phyloP scores from a whole-genome alignment of 2,797 vertebrate genomes.

The Remorina albescens region DNA sequence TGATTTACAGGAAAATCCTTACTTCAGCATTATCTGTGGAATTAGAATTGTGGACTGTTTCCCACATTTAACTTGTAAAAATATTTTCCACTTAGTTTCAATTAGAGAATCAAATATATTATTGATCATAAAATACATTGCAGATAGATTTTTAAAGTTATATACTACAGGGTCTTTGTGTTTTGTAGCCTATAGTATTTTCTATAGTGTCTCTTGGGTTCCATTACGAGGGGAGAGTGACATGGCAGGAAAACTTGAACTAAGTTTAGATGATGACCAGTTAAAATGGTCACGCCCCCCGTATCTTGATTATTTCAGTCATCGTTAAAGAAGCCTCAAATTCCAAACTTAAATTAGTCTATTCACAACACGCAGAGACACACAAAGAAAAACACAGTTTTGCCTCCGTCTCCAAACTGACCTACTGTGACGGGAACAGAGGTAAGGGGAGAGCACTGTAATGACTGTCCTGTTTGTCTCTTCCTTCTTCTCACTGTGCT shows the following conservation, averaged over 20 bases:
- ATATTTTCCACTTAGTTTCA: background rate
- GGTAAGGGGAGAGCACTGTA: background rate
- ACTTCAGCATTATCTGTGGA: background rate
- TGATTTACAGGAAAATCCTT: no score
- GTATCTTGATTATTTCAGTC: background rate
- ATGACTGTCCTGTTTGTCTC: background rate
- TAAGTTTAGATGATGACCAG: slow-evolving; percentile 15
- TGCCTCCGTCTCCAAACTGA: background rate
- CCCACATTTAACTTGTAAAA: background rate
- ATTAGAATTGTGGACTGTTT: background rate
- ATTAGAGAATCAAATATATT: background rate
- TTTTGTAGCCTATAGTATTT: background rate
- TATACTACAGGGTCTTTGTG: background rate
- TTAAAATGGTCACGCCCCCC: background rate
- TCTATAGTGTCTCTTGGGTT: slow-evolving; percentile 8
- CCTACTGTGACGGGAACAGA: no score
- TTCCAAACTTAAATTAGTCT: background rate
- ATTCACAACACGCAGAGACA: background rate
- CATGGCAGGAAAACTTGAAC: slow-evolving; percentile 5
- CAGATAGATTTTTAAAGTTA: background rate
- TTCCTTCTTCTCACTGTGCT: background rate
- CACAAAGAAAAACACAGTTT: background rate
- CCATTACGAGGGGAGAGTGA: background rate
- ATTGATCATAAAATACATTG: background rate
- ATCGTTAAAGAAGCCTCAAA: background rate